Evolutionary conservation across 2,113 vertebrate species (phyloP).

Genomic region (Cololabis saira): DNA sequence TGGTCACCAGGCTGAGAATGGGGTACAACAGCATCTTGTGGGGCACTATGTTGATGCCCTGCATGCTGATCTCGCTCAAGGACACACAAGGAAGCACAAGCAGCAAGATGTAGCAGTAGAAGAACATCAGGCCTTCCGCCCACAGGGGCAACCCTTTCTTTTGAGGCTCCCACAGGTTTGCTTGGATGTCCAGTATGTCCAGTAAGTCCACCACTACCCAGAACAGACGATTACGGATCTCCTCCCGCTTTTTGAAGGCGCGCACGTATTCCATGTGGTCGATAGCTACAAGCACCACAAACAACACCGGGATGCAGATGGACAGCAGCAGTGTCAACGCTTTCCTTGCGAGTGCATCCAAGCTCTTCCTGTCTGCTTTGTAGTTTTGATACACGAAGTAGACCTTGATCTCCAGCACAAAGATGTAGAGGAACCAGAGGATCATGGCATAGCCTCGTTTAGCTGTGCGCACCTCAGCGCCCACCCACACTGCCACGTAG

Average conservation of each 20-base stretch:
- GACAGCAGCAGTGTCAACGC: constrained; percentile 82
- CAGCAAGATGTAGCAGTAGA: constrained; percentile 86
- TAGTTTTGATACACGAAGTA: constrained; percentile 87
- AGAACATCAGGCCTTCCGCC: constrained; percentile 86
- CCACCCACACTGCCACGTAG: constrained; percentile 84
- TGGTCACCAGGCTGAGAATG: constrained; percentile 83
- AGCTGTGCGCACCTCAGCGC: constrained; percentile 82
- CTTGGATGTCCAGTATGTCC: constrained; percentile 84
- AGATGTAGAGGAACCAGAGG: constrained; percentile 86
- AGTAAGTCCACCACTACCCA: constrained; percentile 86
- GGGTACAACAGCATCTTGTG: constrained; percentile 87
- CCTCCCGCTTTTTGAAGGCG: constrained; percentile 83
- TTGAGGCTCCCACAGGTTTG: constrained; percentile 85
- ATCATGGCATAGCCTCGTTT: constrained; percentile 86
- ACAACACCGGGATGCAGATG: constrained; percentile 79
- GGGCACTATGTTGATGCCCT: constrained; percentile 84
- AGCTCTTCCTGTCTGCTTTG: constrained; percentile 83
- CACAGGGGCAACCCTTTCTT: constrained; percentile 84
- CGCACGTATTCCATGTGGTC: constrained; percentile 85
- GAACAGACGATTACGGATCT: constrained; percentile 83
- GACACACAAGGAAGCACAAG: constrained; percentile 84
- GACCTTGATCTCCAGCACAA: constrained; percentile 86
- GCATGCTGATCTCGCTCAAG: constrained; percentile 86
- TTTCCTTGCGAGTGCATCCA: constrained; percentile 81
- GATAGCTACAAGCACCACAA: constrained; percentile 80